Evolutionary conservation across 2,888 invertebrate genomes (phyloP), one percentile per base, ranked within the genome.

Genomic region (Achlya flavicornis): DNA sequence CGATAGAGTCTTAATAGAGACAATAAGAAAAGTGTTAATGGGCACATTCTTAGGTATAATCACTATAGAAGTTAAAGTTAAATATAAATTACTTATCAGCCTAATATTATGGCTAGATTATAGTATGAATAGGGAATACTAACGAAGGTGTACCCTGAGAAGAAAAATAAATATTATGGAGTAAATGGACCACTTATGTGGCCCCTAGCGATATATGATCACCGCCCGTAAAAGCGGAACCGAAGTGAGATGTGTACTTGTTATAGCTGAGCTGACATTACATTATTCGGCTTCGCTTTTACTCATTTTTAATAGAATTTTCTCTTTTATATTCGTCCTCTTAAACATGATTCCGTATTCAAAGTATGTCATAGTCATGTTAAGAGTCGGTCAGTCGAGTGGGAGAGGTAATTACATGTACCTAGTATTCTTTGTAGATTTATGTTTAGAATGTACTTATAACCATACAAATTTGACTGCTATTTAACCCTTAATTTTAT

Each of bases 211-310:
- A 48, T 48, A 53, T 19, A 19, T 19, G 53, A 53, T 53, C 53
- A 10, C 19, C 19, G 53, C 10, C 53, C n/a, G 19, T 53, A 53
- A 53, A 53, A 19, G 6, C 8, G 19, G 19, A 53, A 53, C 53
- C 53, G 19, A 16, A 48, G 48, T 8, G 16, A 48, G 48, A 16
- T 16, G 16, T 19, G 53, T 53, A 53, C 53, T 53, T 46, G 46
- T 46, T 8, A 53, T n/a, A 53, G 1, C 19, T 53, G 48, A 53
- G 53, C 53, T 53, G 19, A 53, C 53, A 53, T 53, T 53, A 53
- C 53, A 19, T 19, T 53, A 53, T 53, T 53, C 16, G 19, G 53
- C 19, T 16, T 10, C 53, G 1, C 19, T 53, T 53, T 53, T 19
- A 53, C 10, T 1, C 19, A 53, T 53, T 53, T 19, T n/a, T 10